phyloP scores from a whole-genome alignment of 2,888 invertebrate genomes.

The Diaperis boleti region DNA sequence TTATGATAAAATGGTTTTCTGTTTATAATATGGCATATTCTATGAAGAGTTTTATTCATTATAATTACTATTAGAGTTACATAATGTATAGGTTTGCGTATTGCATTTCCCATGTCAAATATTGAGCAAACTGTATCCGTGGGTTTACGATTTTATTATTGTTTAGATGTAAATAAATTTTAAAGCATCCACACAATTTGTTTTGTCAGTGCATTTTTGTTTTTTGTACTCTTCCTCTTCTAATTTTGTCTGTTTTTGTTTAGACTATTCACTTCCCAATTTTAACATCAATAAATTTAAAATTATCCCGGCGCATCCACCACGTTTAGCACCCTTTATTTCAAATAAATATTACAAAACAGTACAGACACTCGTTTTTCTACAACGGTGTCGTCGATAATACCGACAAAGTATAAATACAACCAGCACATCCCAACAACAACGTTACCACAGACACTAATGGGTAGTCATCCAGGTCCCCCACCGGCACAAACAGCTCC shows the following conservation, averaged over 20 bases:
- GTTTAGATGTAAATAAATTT: slow-evolving; percentile 58
- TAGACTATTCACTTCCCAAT: too few species aligned
- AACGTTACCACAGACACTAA: slow-evolving; percentile 64
- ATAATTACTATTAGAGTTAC: slow-evolving; percentile 50
- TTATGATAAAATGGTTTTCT: slow-evolving; percentile 28
- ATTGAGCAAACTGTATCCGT: slow-evolving; percentile 46
- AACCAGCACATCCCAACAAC: slow-evolving; percentile 65
- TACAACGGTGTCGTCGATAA: slow-evolving; percentile 55
- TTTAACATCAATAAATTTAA: too few species aligned
- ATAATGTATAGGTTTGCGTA: slow-evolving; percentile 49
- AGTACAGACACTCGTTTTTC: too few species aligned
- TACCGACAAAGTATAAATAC: slow-evolving; percentile 65
- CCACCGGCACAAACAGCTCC: slow-evolving; percentile 65
- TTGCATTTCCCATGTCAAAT: slow-evolving; percentile 47
- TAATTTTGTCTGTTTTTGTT: too few species aligned
- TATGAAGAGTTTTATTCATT: slow-evolving; percentile 48
- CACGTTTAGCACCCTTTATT: too few species aligned
- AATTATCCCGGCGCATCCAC: too few species aligned
- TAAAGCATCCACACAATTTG: too few species aligned
- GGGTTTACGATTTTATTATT: slow-evolving; percentile 57
- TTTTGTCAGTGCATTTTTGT: too few species aligned
- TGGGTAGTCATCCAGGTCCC: slow-evolving; percentile 65
- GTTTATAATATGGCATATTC: slow-evolving; percentile 44
- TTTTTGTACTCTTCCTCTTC: too few species aligned
- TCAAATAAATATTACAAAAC: too few species aligned